Base-by-base conservation (phyloP, 2,888 invertebrate species). In the Uropetala carovei region DNA sequence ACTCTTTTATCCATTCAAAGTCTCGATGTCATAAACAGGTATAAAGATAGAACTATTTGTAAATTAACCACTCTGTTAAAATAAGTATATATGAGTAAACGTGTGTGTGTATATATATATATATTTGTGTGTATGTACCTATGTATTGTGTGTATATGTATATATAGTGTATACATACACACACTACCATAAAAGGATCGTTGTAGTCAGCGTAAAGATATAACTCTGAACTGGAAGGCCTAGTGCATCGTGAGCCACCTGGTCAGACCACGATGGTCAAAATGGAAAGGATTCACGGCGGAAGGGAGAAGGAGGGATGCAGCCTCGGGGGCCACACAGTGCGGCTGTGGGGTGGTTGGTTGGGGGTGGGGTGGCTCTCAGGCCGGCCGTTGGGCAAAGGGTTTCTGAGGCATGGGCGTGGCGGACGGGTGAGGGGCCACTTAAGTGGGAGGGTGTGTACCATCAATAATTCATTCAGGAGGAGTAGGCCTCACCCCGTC, bases 401-500 rank as follows among this genome's bases (percentile, higher is more conserved):
- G 86, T 86, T 30, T 83, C 83, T 57, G 83, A 56, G 83, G 56
- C 30, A 7, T 30, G 86, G 86, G 86, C 86, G 86, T 86, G 86
- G 86, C 86, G 30, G 56, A 27, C 30, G 83, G 83, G 57, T 83
- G 60, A 60, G 86, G 86, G 89, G 18, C 68, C 89, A 89, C 89
- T 89, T 89, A 89, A 64, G 89, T 89, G 89, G 89, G 89, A 89
- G 89, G 64, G 89, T 89, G 89, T 68, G n/a, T 64, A 68, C 89
- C 89, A 89, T 89, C 89, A 89, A 89, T 89, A 89, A 89, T 89
- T 89, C 89, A 89, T 89, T 89, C 89, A 11, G 64, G 89, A 86
- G 86, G 60, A 30, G 22, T 43, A 68, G 75, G 22, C 75, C 75
- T 11, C 68, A 22, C 68, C n/a, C 43, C 43, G 43, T 43, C 43